Conservation (phyloP, 2,113 vertebrate species). For the Promerops cafer region DNA sequence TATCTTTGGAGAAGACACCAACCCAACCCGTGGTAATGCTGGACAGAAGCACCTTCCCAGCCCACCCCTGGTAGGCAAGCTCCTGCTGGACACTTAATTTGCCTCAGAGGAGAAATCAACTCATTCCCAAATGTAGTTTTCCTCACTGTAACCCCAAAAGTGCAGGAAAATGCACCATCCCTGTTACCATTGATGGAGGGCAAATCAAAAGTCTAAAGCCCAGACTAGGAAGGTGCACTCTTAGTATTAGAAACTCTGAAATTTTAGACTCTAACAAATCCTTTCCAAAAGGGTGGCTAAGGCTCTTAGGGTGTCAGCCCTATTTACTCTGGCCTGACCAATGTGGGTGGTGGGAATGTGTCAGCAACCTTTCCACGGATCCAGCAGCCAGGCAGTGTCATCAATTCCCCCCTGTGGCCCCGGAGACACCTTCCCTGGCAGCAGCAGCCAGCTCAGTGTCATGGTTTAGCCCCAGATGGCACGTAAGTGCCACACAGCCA, state of each 20-base stretch:
- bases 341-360: rapidly evolving
- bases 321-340: not conserved
- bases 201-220: not conserved
- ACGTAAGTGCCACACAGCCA: not conserved
- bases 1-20: not conserved
- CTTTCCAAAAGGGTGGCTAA: not conserved
- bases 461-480: not conserved
- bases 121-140: not conserved
- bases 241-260: not conserved
- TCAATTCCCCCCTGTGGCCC: not conserved
- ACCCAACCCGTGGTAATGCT: not conserved
- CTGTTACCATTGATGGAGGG: not conserved
- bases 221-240: not conserved
- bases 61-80: rapidly evolving
- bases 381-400: not conserved
- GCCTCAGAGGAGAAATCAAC: not conserved
- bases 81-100: not conserved
- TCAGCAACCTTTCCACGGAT: not conserved
- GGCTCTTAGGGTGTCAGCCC: not conserved
- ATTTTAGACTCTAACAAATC: not conserved
- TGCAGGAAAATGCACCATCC: not conserved
- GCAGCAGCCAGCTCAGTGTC: not conserved
- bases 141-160: not conserved
- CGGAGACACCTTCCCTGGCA: not conserved
- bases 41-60: not conserved